Percentiles rank a stretch among this genome's conserved stretches.
Conservation (phyloP, 2,888 invertebrate genomes). For the Lasioglossum malachurum region DNA sequence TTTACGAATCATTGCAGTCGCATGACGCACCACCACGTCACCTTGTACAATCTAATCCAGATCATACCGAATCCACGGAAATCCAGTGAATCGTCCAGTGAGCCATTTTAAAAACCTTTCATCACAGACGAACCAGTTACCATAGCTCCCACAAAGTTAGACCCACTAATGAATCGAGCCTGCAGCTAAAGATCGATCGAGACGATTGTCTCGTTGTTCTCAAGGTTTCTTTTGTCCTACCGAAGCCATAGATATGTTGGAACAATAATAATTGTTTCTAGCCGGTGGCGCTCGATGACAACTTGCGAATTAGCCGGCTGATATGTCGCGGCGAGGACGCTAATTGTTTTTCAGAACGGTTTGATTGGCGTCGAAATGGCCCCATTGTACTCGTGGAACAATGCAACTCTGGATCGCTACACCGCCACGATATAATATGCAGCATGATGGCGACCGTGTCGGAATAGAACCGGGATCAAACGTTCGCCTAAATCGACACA, state of each 20-base stretch:
- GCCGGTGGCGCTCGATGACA: not conserved
- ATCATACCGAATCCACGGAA: not conserved
- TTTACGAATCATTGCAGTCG: not conserved
- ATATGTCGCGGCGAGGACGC: constrained; percentile 28
- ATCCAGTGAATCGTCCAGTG: no score
- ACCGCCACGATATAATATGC: constrained; percentile 29
- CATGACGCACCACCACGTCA: not conserved
- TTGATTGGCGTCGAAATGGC: constrained; percentile 50
- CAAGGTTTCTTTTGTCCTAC: not conserved
- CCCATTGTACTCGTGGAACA: constrained; percentile 43
- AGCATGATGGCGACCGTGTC: not conserved
- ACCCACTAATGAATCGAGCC: not conserved
- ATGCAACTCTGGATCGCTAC: constrained; percentile 30
- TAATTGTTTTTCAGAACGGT: constrained; percentile 48
- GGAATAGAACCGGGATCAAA: not conserved
- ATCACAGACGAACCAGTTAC: no score
- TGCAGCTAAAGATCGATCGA: not conserved
- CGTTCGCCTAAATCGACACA: not conserved
- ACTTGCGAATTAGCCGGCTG: constrained; percentile 26
- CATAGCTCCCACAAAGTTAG: not conserved
- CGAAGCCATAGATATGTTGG: not conserved
- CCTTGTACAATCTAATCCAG: not conserved
- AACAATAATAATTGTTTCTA: not conserved
- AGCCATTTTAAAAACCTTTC: no score
- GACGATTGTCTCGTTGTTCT: not conserved